These are phyloP conservation scores for Diplazon laetatorius DNA, from an alignment of 2,888 invertebrate species.

Conservation along the genomic window DNA sequence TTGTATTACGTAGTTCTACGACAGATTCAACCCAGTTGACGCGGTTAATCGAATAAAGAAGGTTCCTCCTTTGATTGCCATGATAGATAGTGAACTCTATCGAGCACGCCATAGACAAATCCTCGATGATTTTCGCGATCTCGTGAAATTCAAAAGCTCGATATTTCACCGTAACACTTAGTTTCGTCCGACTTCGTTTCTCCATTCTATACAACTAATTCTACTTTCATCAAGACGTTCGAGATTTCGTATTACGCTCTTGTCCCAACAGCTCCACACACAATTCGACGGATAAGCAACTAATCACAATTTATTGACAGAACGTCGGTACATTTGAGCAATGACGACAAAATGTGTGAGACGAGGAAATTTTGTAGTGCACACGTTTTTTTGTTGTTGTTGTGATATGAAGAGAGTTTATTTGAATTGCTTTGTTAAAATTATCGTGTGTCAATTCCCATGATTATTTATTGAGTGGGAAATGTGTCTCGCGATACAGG, in stretches of 20 bases:
- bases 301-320: neutral
- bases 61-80: slow-evolving; percentile 48
- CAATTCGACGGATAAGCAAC: neutral
- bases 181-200: slow-evolving; percentile 18
- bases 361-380: neutral
- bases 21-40: slow-evolving; percentile 41
- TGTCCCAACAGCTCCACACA: neutral
- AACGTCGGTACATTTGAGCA: too few species aligned
- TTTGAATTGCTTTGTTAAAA: too few species aligned
- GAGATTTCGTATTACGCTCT: neutral
- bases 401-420: too few species aligned
- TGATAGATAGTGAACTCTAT: slow-evolving; percentile 23
- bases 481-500: neutral
- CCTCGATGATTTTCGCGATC: slow-evolving; percentile 1
- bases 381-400: too few species aligned
- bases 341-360: too few species aligned
- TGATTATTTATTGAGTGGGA: too few species aligned
- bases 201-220: slow-evolving; percentile 7
- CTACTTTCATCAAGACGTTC: neutral
- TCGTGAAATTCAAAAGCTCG: slow-evolving; percentile 14
- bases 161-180: slow-evolving; percentile 17
- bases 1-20: slow-evolving; percentile 45
- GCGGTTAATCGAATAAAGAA: slow-evolving; percentile 52
- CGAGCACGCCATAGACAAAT: neutral
- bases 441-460: too few species aligned